These are phyloP conservation scores for Philhelius pedissequus DNA, from an alignment of 2,888 invertebrate genomes.

Conservation along the genomic window DNA sequence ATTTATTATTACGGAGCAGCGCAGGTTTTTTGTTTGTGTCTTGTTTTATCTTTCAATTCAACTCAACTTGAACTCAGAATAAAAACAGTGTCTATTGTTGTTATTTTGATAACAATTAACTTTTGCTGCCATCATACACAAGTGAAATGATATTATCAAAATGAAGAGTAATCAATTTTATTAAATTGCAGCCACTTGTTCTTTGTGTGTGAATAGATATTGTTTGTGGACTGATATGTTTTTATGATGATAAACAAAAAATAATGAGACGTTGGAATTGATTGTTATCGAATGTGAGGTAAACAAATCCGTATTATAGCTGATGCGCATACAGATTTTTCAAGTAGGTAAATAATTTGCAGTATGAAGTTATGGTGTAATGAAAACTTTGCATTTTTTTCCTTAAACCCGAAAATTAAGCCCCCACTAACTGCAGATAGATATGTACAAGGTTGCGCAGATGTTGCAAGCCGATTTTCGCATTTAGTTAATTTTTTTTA, in stretches of 20 bases:
- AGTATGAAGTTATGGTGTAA: not conserved
- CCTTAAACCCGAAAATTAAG: no score
- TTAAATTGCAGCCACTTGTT: conserved; percentile 12
- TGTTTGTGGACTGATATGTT: not conserved
- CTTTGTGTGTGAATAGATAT: not conserved
- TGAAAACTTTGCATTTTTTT: not conserved
- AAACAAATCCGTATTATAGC: not conserved
- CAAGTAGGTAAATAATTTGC: not conserved
- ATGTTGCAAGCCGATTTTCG: no score
- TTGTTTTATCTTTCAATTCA: not conserved
- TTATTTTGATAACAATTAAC: conserved; percentile 6
- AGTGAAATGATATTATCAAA: not conserved
- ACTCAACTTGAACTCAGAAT: not conserved
- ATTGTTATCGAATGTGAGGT: not conserved
- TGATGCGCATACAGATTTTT: not conserved
- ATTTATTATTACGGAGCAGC: no score
- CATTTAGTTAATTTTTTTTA: no score
- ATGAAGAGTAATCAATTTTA: conserved; percentile 9
- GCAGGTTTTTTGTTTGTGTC: not conserved
- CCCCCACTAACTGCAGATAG: no score
- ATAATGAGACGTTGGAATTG: not conserved
- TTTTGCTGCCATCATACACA: not conserved
- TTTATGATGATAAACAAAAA: not conserved
- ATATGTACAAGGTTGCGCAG: no score
- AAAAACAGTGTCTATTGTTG: not conserved